Conservation (phyloP, 2,888 invertebrate genomes). For the Elysia crispata region DNA sequence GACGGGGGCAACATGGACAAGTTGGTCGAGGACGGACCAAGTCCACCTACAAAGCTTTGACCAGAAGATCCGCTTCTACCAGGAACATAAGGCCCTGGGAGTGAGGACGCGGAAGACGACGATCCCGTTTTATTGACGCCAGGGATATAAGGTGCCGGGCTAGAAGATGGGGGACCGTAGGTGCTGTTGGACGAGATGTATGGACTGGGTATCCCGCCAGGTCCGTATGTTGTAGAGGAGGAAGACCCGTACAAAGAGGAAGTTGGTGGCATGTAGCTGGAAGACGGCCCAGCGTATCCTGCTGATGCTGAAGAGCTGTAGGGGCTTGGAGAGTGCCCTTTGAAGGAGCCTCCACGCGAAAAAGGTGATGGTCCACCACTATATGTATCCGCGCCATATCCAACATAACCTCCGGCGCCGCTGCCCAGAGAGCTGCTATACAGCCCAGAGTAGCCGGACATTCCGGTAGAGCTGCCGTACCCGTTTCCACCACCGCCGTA, state of each 20-base stretch:
- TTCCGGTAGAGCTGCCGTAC: neutral
- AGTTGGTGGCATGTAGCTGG: too few relatives aligned
- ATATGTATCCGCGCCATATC: neutral
- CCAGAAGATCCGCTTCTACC: neutral
- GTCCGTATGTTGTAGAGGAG: neutral
- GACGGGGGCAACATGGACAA: constrained; percentile 15
- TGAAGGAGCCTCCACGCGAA: constrained; percentile 27
- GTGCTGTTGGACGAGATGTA: constrained; percentile 6
- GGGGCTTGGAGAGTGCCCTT: constrained; percentile 43
- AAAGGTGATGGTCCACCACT: neutral
- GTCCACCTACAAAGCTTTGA: too few relatives aligned
- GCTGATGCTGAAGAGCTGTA: constrained; percentile 34
- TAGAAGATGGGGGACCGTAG: constrained; percentile 26
- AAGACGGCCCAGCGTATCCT: neutral
- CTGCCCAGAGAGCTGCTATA: constrained; percentile 4
- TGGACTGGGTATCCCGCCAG: neutral
- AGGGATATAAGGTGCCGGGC: constrained; percentile 34
- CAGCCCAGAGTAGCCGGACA: neutral
- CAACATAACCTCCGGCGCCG: constrained; percentile 19
- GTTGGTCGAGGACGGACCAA: neutral
- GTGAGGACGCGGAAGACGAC: neutral
- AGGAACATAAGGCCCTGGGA: neutral
- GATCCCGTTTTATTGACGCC: constrained; percentile 5
- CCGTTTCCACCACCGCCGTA: constrained; percentile 36
- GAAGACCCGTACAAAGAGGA: neutral